These are phyloP conservation scores for Chaetura pelagica DNA, from an alignment of 2,113 vertebrate species.

Conservation along the genomic window DNA sequence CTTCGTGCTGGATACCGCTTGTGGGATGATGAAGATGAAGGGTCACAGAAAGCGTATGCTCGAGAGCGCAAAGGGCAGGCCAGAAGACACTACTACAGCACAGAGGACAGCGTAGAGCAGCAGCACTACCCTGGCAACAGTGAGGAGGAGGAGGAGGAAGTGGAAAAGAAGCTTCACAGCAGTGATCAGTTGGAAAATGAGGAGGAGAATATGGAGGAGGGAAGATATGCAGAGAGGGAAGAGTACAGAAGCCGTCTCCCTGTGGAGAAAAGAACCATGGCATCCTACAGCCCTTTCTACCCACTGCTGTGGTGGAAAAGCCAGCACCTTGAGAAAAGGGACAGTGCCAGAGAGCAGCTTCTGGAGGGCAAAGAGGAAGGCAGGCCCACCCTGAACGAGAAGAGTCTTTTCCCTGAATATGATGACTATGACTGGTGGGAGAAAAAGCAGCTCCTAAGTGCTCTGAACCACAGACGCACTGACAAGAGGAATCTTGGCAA, in stretches of 20 bases:
- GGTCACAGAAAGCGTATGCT: neutral
- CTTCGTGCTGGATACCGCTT: neutral
- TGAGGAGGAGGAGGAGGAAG: slow-evolving; percentile 51
- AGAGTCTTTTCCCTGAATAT: slow-evolving; percentile 74
- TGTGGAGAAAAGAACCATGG: slow-evolving; percentile 75
- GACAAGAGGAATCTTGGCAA: slow-evolving; percentile 47
- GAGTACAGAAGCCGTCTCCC: slow-evolving; percentile 5
- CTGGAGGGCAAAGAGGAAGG: slow-evolving; percentile 65
- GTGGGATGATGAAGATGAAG: slow-evolving; percentile 23
- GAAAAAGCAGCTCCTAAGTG: slow-evolving; percentile 69
- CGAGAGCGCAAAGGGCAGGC: slow-evolving; percentile 32
- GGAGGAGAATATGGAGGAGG: slow-evolving; percentile 38
- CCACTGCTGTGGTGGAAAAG: slow-evolving; percentile 84
- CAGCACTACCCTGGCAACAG: neutral
- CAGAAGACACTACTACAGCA: slow-evolving; percentile 6
- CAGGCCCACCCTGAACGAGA: slow-evolving; percentile 33
- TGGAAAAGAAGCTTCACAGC: slow-evolving; percentile 40
- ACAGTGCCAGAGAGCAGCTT: slow-evolving; percentile 27
- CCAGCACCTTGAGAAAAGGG: slow-evolving; percentile 62
- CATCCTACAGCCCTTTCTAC: slow-evolving; percentile 77
- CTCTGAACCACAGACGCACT: slow-evolving; percentile 57
- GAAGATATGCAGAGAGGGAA: slow-evolving; percentile 15
- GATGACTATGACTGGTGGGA: slow-evolving; percentile 78
- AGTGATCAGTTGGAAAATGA: slow-evolving; percentile 35
- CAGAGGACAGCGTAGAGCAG: slow-evolving; percentile 46